phyloP scores from a whole-genome alignment of 2,888 invertebrate genomes.

The Meiosimyza platycephala region DNA sequence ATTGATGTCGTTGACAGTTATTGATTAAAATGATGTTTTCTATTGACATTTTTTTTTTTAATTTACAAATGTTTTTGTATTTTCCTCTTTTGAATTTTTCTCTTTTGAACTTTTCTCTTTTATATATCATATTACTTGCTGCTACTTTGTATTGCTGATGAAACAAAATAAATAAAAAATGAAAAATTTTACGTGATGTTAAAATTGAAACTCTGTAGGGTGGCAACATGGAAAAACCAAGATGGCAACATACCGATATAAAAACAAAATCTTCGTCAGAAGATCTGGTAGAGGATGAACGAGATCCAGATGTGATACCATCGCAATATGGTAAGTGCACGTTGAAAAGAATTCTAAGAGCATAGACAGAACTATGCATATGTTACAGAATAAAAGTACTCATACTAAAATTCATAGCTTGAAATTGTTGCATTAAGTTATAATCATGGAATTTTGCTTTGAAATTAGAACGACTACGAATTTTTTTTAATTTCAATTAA shows the following conservation, averaged over 20 bases:
- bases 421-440: no score
- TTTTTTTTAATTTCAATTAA: no score
- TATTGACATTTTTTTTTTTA: slow-evolving; percentile 21
- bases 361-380: not conserved
- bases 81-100: slow-evolving; percentile 12
- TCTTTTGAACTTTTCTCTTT: not conserved
- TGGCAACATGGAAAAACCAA: slow-evolving; percentile 64
- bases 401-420: no score
- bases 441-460: no score
- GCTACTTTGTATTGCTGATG: not conserved
- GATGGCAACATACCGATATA: slow-evolving; percentile 69
- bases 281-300: slow-evolving; percentile 65
- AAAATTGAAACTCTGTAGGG: slow-evolving; percentile 47
- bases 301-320: slow-evolving; percentile 80
- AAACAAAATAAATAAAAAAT: no score
- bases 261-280: slow-evolving; percentile 66
- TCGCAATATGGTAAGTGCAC: slow-evolving; percentile 75
- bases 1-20: slow-evolving; percentile 7
- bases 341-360: not conserved
- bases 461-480: no score
- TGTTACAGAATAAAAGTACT: not conserved
- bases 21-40: slow-evolving; percentile 25
- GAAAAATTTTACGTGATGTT: no score
- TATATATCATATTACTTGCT: not conserved
- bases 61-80: slow-evolving; percentile 34